These are phyloP conservation scores for Galeopterus variegatus DNA, from an alignment of 2,113 vertebrate species.

Conservation along the genomic window DNA sequence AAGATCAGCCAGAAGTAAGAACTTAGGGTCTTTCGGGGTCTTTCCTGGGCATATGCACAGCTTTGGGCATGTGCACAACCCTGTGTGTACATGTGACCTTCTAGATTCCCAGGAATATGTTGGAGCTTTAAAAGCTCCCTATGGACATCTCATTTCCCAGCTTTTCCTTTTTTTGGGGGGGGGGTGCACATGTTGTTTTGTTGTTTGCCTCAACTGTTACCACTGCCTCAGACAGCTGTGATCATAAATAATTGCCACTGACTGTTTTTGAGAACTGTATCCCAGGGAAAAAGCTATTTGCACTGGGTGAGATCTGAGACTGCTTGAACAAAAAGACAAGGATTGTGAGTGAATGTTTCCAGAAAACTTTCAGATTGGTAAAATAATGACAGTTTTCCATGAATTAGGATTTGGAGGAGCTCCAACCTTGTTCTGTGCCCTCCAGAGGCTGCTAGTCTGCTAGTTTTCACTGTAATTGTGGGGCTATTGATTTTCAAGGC, in stretches of 20 bases:
- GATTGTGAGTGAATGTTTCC: background rate
- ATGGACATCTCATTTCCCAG: background rate
- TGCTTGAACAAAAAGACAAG: background rate
- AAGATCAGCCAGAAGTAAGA: background rate
- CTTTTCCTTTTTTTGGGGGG: background rate
- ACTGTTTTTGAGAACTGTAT: background rate
- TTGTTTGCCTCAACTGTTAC: background rate
- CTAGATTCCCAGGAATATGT: background rate
- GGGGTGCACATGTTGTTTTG: background rate
- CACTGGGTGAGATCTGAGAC: background rate
- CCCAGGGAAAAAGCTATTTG: background rate
- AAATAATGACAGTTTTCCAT: background rate
- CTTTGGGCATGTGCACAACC: background rate
- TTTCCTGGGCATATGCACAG: background rate
- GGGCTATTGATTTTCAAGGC: background rate
- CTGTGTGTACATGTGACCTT: background rate
- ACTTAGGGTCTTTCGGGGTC: background rate
- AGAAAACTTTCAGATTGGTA: background rate
- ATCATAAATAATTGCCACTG: constrained; percentile 6
- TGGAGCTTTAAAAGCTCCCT: background rate
- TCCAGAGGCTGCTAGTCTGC: background rate
- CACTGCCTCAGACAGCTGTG: background rate
- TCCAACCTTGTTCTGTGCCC: background rate
- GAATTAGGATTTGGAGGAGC: background rate
- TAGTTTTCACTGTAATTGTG: background rate